Base-by-base conservation (phyloP, 2,888 invertebrate species). In the Zele albiditarsus region DNA sequence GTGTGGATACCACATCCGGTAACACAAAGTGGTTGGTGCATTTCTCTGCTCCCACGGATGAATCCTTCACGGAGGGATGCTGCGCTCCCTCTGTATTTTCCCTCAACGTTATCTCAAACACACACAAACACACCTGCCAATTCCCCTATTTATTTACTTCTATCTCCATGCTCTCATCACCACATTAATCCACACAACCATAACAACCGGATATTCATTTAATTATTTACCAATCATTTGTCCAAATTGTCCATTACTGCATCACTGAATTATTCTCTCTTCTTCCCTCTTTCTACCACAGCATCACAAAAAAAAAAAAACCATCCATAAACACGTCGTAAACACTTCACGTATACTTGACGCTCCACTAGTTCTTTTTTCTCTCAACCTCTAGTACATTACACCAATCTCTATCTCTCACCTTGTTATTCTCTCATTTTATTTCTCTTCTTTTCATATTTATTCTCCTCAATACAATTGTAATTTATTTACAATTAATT, bases 41-140 rank as follows among this genome's bases (percentile, higher is more conserved):
- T 74, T 80, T 75, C 75, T 76, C 74, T 71, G 33, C 58, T 67
- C 60, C 16, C 65, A 75, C 75, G 73, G 74, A 65, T 58, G 73
- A 49, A 33, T 78, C 78, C 57, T 74, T 67, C 53, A 65, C 75
- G 49, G 75, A 78, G 78, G 78, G 80, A 81, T 81, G 81, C 81
- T 81, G 80, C 75, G 80, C 80, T 77, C 76, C 71, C 76, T 73
- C 57, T 71, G 73, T 71, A 38, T 27, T 60, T 49, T 57, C 75
- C 70, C 60, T 49, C 27, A 58, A 27, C 8, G 25, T 72, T 53
- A 62, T 67, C 63, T 12, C n/a, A 66, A 74, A 75, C 74, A 73
- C 74, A 69, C 74, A 72, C 71, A 27, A 58, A 65, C 73, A 75
- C 75, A 76, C 20, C 73, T 75, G 71, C 53, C 74, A 57, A 74